Evolutionary conservation across 2,797 vertebrate species (phyloP).

Genomic region (Loris lydekkerianus): DNA sequence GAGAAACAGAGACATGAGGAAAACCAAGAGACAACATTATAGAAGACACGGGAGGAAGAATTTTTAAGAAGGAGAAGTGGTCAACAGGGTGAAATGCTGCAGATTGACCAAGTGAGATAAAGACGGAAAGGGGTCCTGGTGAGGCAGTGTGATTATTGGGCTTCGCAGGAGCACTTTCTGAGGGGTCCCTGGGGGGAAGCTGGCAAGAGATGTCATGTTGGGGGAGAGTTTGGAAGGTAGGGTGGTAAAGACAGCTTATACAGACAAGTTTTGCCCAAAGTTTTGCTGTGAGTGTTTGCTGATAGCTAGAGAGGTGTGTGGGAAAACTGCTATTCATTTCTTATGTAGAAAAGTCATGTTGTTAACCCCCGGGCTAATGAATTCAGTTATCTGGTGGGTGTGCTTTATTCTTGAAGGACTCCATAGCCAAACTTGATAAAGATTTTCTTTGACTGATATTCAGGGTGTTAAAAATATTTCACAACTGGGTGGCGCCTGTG

Average conservation of each 20-base stretch:
- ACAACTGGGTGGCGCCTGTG: too few relatives aligned
- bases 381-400: not conserved
- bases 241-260: not conserved
- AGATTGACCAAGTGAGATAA: not conserved
- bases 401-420: conserved; percentile 39
- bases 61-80: not conserved
- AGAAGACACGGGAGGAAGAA: not conserved
- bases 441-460: conserved; percentile 21
- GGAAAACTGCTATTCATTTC: not conserved
- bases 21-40: not conserved
- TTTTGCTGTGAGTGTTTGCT: not conserved
- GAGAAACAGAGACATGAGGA: conserved; percentile 38
- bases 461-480: conserved; percentile 41
- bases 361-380: not conserved
- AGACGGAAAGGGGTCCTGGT: not conserved
- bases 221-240: not conserved
- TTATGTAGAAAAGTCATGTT: not conserved
- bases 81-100: not conserved
- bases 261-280: not conserved
- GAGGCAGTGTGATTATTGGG: not conserved
- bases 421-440: conserved; percentile 4
- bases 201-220: not conserved
- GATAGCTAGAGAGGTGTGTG: not conserved
- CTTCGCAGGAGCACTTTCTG: not conserved
- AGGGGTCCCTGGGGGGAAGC: not conserved